Evolutionary conservation across 2,113 vertebrate genomes (phyloP), one percentile per base, ranked within the genome.

Genomic region (Boulengerochromis microlepis): DNA sequence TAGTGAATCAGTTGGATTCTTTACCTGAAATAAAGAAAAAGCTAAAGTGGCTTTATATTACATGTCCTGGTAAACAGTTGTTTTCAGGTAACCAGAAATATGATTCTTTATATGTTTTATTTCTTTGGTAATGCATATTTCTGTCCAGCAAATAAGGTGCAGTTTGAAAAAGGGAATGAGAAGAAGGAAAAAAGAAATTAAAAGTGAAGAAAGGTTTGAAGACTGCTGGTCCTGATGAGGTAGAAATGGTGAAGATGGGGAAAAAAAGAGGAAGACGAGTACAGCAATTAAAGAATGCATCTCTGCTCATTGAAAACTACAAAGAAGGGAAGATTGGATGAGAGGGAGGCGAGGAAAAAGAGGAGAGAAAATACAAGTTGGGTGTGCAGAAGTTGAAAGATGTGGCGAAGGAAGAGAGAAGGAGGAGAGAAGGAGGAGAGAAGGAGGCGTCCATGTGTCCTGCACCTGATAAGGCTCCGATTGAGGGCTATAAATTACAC

Each of bases 391-490:
- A 94, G 89, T 91, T 92, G 66, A 93, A 91, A 93, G 94, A 90
- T 7, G 84, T 83, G 89, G 82, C 69, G 86, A 91, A 88, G 88
- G 90, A 91, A 87, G 76, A 87, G 83, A 86, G 81, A 40, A 86
- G 88, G 29, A 61, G 29, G 57, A 61, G 15, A 61, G 57, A 61
- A 61, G 57, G 82, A 90, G 85, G 89, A 88, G 88, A 94, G 86
- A 86, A 92, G 93, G 92, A 95, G 93, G 93, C 92, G 53, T 94
- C 95, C 93, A 95, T 94, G 89, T 95, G 95, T 94, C 93, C 94
- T 91, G 95, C 89, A 93, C 93, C 94, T 94, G 95, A 95, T 95
- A 95, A 95, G 93, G 90, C 92, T 92, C 87, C 92, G 93, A 95
- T 92, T 95, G 91, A 95, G 93, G 93, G 84, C 91, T 93, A 91